Evolutionary conservation across 2,797 vertebrate genomes (phyloP).

Genomic region (Schizopygopsis pylzovi): DNA sequence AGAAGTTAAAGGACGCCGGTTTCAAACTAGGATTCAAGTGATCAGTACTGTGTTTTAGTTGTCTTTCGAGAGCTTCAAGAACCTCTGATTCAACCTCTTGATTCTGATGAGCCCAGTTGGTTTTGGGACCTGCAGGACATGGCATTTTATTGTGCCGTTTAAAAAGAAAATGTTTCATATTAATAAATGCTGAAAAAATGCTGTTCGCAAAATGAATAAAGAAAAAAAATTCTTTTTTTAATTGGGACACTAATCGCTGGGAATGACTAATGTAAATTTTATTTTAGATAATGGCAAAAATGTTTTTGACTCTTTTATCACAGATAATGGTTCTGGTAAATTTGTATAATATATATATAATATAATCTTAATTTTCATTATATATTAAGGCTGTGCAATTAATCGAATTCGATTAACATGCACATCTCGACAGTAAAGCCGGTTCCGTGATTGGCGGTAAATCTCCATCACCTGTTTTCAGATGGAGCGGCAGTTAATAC

Average conservation of each 20-base stretch:
- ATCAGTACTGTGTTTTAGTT: constrained; percentile 34
- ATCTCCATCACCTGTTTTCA: too few species aligned
- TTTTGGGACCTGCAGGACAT: neutral
- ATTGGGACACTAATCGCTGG: neutral
- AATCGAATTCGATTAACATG: too few species aligned
- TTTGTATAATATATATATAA: too few species aligned
- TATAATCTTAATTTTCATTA: too few species aligned
- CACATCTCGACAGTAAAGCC: too few species aligned
- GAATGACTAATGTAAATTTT: neutral
- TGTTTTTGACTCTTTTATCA: neutral
- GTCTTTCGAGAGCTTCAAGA: neutral
- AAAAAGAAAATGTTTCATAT: neutral
- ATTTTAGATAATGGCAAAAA: constrained; percentile 6
- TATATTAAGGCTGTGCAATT: too few species aligned
- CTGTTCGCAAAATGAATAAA: neutral
- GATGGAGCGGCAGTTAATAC: too few species aligned
- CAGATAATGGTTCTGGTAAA: neutral
- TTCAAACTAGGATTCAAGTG: constrained; percentile 39
- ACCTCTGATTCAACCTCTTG: neutral
- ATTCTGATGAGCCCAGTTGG: neutral
- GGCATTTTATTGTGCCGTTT: neutral
- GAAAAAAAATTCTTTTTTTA: neutral
- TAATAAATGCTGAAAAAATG: neutral
- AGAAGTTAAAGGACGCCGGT: constrained; percentile 74
- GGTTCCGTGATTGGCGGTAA: too few species aligned